phyloP scores from a whole-genome alignment of 2,888 invertebrate genomes.

The Euplagia quadripunctaria region DNA sequence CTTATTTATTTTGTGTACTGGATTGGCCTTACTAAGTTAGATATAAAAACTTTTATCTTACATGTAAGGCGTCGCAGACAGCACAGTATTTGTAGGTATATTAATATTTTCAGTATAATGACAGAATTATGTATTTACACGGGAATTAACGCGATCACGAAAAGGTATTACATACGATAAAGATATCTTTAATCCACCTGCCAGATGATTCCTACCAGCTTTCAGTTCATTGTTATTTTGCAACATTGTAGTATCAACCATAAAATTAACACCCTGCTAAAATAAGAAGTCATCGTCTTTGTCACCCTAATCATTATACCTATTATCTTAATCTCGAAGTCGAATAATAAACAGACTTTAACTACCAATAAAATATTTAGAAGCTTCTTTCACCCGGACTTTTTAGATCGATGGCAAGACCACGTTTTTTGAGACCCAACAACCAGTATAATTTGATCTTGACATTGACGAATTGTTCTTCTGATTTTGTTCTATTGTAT shows the following conservation, averaged over 20 bases:
- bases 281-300: constrained; percentile 66
- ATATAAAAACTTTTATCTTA: background rate
- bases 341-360: constrained; percentile 81
- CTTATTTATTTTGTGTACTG: constrained; percentile 22
- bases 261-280: constrained; percentile 40
- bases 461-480: background rate
- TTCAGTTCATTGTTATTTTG: constrained; percentile 21
- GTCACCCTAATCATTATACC: constrained; percentile 78
- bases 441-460: constrained; percentile 63
- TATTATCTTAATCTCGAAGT: constrained; percentile 82
- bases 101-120: too few relatives aligned
- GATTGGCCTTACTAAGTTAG: background rate
- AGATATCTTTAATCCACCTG: background rate
- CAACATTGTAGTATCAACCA: constrained; percentile 41
- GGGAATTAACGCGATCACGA: too few relatives aligned
- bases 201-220: background rate
- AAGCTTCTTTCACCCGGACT: constrained; percentile 70
- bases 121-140: too few relatives aligned
- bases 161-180: too few relatives aligned
- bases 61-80: background rate
- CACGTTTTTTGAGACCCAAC: constrained; percentile 67
- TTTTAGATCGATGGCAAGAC: constrained; percentile 73
- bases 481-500: background rate
- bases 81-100: too few relatives aligned
- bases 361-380: constrained; percentile 85